A percentile compares a stretch with the other conserved stretches of the same genome.
Evolutionary conservation across 2,113 vertebrate genomes (phyloP).

Genomic region (Corythornis vintsioides): DNA sequence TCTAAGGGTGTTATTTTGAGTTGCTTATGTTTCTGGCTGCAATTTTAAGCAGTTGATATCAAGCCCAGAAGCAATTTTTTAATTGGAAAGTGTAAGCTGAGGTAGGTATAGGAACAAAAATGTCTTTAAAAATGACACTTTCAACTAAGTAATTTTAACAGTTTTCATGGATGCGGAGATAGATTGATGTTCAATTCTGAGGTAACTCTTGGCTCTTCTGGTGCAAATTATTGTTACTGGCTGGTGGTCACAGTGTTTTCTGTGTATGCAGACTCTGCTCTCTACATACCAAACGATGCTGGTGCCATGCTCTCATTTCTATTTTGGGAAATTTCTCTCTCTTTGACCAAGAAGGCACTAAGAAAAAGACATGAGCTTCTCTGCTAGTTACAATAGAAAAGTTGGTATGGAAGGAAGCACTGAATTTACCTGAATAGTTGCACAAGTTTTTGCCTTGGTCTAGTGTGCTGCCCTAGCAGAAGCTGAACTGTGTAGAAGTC

Average conservation of each 20-base stretch:
- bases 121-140: constrained; percentile 16
- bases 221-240: neutral
- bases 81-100: constrained; percentile 51
- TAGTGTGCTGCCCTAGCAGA: constrained; percentile 3
- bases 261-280: neutral
- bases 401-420: neutral
- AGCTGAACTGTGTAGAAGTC: neutral
- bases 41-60: constrained; percentile 52
- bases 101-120: constrained; percentile 48
- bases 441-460: neutral
- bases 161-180: neutral
- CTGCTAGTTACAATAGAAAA: neutral
- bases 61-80: constrained; percentile 65
- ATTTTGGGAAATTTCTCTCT: neutral
- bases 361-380: neutral
- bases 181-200: neutral
- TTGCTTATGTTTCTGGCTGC: constrained; percentile 57
- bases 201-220: neutral
- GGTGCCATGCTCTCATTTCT: neutral
- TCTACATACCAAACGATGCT: neutral
- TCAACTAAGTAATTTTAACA: neutral
- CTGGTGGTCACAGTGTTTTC: neutral
- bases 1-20: constrained; percentile 53
- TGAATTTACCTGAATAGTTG: neutral
- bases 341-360: neutral